These are phyloP conservation scores for Callionymus lyra DNA, from an alignment of 2,113 vertebrate species.

Conservation along the genomic window DNA sequence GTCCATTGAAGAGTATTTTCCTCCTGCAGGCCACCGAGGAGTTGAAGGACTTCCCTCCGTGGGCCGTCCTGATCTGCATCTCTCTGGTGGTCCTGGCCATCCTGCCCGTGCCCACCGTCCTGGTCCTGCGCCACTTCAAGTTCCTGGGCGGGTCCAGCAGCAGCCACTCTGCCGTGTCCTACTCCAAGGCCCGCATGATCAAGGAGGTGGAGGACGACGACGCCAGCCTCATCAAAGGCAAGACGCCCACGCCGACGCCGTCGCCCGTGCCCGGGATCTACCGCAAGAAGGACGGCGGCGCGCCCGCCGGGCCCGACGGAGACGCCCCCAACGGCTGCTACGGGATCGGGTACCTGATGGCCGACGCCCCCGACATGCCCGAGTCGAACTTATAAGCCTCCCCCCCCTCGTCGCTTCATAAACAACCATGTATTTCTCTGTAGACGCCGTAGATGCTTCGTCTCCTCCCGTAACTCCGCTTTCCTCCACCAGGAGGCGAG, in stretches of 20 bases:
- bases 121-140: constrained; percentile 76
- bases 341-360: constrained; percentile 89
- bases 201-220: constrained; percentile 79
- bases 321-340: constrained; percentile 89
- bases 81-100: constrained; percentile 79
- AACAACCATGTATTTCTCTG: constrained; percentile 41
- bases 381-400: constrained; percentile 83
- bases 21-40: constrained; percentile 73
- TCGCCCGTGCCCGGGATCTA: constrained; percentile 85
- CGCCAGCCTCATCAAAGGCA: constrained; percentile 81
- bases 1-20: too few species aligned
- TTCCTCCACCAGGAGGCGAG: constrained; percentile 8
- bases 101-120: constrained; percentile 81
- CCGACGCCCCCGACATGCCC: constrained; percentile 86
- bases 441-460: constrained; percentile 57
- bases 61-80: constrained; percentile 81
- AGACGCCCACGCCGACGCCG: constrained; percentile 78
- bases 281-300: constrained; percentile 74
- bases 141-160: constrained; percentile 73
- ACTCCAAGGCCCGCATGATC: constrained; percentile 88
- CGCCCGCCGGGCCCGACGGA: constrained; percentile 41
- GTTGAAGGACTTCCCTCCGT: constrained; percentile 74
- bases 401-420: constrained; percentile 22
- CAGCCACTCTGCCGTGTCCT: constrained; percentile 77
- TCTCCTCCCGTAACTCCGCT: constrained; percentile 24